These are phyloP conservation scores for Cygnus buccinator DNA, from an alignment of 2,113 vertebrate species.

Conservation along the genomic window DNA sequence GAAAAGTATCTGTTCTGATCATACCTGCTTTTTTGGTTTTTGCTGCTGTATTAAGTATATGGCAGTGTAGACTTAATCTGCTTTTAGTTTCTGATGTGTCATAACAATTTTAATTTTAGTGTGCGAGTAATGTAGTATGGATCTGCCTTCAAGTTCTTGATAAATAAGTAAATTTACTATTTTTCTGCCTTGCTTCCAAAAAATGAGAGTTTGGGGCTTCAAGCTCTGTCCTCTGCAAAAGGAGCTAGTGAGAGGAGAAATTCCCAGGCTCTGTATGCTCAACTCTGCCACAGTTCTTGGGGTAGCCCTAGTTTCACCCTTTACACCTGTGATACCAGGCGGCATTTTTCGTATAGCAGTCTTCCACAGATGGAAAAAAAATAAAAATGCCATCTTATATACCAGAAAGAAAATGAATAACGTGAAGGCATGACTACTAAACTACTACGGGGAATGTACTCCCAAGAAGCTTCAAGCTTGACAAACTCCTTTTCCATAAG, in stretches of 20 bases:
- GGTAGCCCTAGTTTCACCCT: background rate
- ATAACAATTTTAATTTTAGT: background rate
- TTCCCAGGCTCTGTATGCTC: background rate
- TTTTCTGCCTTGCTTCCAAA: background rate
- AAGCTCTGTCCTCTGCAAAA: background rate
- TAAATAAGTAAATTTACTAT: background rate
- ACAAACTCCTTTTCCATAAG: background rate
- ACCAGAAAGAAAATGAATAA: background rate
- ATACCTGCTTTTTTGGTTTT: background rate
- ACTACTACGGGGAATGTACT: background rate
- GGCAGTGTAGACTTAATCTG: background rate
- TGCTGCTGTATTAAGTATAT: background rate
- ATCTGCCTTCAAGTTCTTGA: background rate
- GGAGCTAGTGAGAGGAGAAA: background rate
- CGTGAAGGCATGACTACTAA: background rate
- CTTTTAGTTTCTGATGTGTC: background rate
- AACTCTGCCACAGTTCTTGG: background rate
- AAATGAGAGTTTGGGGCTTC: background rate
- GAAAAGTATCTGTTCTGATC: background rate
- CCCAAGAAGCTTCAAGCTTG: background rate
- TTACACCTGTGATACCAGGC: background rate
- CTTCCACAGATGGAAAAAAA: background rate
- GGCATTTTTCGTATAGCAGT: background rate
- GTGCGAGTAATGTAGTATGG: background rate
- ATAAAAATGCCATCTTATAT: background rate